Percentiles rank a stretch among this genome's conserved stretches.
Conservation (phyloP, 2,797 vertebrate species). For the Acropternis orthonyx region DNA sequence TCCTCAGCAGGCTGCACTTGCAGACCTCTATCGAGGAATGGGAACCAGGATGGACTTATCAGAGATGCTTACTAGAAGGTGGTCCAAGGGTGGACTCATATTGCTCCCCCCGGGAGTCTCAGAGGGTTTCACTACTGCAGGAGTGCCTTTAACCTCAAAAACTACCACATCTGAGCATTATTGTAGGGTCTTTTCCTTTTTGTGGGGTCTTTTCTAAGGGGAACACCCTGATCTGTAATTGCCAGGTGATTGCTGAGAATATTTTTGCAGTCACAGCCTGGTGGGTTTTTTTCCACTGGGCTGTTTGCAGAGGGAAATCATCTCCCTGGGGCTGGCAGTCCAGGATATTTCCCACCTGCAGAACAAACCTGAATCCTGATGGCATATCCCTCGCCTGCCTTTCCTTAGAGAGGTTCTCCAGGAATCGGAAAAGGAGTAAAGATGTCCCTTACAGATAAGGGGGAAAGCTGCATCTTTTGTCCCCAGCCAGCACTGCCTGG, state of each 20-base stretch:
- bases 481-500: neutral
- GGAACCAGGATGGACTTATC: neutral
- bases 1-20: neutral
- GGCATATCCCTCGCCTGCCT: neutral
- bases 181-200: neutral
- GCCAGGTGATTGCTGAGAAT: neutral
- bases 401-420: neutral
- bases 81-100: neutral
- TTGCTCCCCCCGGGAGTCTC: neutral
- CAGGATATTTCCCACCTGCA: neutral
- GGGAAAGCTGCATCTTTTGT: neutral
- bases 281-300: neutral
- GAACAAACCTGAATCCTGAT: neutral
- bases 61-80: rapidly evolving
- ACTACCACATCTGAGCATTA: rapidly evolving
- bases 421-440: neutral
- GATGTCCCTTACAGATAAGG: neutral
- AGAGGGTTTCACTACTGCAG: neutral
- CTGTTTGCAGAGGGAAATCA: neutral
- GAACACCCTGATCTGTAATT: neutral
- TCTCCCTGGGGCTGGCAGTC: neutral
- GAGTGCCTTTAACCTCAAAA: neutral
- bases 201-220: neutral
- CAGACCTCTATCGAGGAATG: neutral
- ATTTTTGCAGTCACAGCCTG: neutral